Evolutionary conservation across 2,797 vertebrate species (phyloP).

Genomic region (Lepilemur ruficaudatus): DNA sequence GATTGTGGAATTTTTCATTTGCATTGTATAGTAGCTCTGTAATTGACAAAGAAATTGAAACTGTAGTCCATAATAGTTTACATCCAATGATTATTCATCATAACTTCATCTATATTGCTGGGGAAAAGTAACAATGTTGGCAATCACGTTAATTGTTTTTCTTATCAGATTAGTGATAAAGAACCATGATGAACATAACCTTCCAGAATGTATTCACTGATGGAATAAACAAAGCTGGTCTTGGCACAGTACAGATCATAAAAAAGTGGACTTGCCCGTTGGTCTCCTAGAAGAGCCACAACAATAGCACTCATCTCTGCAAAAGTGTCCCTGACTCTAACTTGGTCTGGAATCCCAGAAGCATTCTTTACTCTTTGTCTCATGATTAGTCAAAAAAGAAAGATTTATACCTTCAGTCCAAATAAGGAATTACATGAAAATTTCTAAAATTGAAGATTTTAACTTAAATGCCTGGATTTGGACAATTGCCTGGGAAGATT

Average conservation of each 20-base stretch:
- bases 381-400: constrained; percentile 84
- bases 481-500: constrained; percentile 62
- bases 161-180: constrained; percentile 76
- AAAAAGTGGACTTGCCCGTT: constrained; percentile 83
- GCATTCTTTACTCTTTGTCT: constrained; percentile 35
- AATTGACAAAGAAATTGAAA: constrained; percentile 60
- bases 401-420: constrained; percentile 72
- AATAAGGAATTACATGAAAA: constrained; percentile 66
- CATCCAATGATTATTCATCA: constrained; percentile 52
- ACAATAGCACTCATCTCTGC: neutral
- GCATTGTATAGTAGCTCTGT: neutral
- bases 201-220: constrained; percentile 67
- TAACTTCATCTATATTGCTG: constrained; percentile 22
- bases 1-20: constrained; percentile 42
- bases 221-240: constrained; percentile 79
- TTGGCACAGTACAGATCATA: constrained; percentile 63
- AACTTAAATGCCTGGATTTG: constrained; percentile 68
- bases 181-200: constrained; percentile 48
- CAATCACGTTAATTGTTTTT: constrained; percentile 70
- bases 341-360: constrained; percentile 78
- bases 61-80: constrained; percentile 20
- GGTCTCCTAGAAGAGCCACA: constrained; percentile 70
- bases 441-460: constrained; percentile 73
- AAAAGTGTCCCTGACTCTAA: constrained; percentile 80
- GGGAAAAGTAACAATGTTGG: constrained; percentile 54